Percentiles rank a stretch among this genome's conserved stretches.
These are phyloP conservation scores for Pseudomyrmex sp. DNA, from an alignment of 1,140 invertebrate genomes.

Conservation along the genomic window DNA sequence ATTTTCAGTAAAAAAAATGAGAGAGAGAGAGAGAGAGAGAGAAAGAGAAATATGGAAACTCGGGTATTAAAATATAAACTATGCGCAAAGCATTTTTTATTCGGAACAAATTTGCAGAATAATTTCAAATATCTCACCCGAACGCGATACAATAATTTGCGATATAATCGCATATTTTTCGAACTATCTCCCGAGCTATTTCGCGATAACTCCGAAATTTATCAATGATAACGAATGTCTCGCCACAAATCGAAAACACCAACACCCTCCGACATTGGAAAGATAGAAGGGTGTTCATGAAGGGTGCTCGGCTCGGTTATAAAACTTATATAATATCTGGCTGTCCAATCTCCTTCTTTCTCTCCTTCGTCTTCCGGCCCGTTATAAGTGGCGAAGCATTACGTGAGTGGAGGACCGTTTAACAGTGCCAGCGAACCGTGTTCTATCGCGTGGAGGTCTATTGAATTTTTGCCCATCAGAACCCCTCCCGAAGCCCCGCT, in stretches of 20 bases:
- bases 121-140: background rate
- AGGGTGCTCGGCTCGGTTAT: constrained; percentile 64
- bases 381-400: constrained; percentile 73
- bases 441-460: constrained; percentile 81
- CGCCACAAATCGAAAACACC: constrained; percentile 55
- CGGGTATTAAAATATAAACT: too few species aligned
- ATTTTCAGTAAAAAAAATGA: too few species aligned
- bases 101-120: background rate
- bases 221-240: constrained; percentile 24
- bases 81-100: too few species aligned
- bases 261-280: background rate
- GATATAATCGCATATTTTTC: background rate
- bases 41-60: too few species aligned
- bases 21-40: too few species aligned
- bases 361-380: constrained; percentile 66
- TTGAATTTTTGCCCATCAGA: constrained; percentile 81
- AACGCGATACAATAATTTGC: background rate
- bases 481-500: constrained; percentile 61
- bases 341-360: constrained; percentile 69
- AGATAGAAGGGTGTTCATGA: constrained; percentile 40
- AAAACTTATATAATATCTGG: constrained; percentile 75
- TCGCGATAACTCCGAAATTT: constrained; percentile 17
- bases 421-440: constrained; percentile 78
- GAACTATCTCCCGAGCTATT: background rate
- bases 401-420: constrained; percentile 78